These are phyloP conservation scores for Miltochrista miniata DNA, from an alignment of 2,888 invertebrate genomes.

Conservation along the genomic window DNA sequence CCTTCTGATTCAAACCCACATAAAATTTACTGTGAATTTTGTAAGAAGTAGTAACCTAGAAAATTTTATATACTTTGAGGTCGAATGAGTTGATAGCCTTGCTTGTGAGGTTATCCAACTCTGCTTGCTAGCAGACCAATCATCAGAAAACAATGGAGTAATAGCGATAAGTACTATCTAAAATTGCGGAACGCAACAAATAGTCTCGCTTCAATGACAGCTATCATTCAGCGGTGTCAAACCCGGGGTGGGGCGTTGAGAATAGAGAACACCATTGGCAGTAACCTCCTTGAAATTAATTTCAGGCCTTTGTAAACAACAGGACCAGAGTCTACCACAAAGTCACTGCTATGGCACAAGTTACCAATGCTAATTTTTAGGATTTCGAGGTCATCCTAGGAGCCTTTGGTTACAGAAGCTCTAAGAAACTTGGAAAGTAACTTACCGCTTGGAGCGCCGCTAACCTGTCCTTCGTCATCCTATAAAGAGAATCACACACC, in stretches of 20 bases:
- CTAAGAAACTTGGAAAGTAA: constrained; percentile 59
- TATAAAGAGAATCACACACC: constrained; percentile 86
- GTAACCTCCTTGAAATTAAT: constrained; percentile 24
- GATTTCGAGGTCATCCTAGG: constrained; percentile 72
- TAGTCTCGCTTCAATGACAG: constrained; percentile 69
- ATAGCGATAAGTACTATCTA: constrained; percentile 36
- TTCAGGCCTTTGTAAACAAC: constrained; percentile 11
- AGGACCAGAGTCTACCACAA: constrained; percentile 20
- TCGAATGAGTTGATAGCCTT: constrained; percentile 24
- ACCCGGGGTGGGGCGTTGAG: constrained; percentile 76
- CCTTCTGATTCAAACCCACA: no score
- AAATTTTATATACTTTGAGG: not conserved
- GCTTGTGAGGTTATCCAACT: constrained; percentile 35
- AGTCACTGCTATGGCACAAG: constrained; percentile 36
- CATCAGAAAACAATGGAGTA: constrained; percentile 35
- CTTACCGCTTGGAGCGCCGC: constrained; percentile 97
- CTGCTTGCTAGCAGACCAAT: constrained; percentile 26
- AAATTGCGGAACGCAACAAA: constrained; percentile 61
- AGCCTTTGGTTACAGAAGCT: constrained; percentile 69
- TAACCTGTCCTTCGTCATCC: constrained; percentile 98
- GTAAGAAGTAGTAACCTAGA: not conserved
- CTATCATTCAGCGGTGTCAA: constrained; percentile 64
- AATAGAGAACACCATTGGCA: constrained; percentile 49
- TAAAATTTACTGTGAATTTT: no score
- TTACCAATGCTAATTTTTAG: constrained; percentile 59